Base-by-base conservation (phyloP, 1,140 invertebrate species). In the Hirudo medicinalis region DNA sequence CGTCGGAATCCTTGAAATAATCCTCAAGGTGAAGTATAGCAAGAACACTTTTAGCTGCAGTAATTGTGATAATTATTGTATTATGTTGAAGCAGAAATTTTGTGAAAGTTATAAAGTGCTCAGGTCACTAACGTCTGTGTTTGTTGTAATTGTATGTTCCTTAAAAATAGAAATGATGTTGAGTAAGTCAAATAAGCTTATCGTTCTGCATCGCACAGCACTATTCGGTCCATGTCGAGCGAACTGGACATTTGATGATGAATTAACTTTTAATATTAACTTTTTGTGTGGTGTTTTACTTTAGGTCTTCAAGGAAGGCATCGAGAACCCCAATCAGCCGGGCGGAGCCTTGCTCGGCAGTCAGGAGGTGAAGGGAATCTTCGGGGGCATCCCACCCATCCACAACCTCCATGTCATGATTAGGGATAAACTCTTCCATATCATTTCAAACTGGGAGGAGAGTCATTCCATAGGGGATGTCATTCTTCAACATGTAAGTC, bases 321-420 rank as follows among this genome's bases (percentile, higher is more conserved):
- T 97, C 74, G 94, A 97, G 83, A 87, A 90, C 75, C 87, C 88
- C 82, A 88, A 86, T 81, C 91, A 86, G 85, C 88, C 83, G 76
- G 89, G 82, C 73, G 88, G 87, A 67, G 84, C 87, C 54, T 83
- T 97, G 75, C 84, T 97, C 73, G 92, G 92, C 80, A 89, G 89
- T 75, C 92, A 91, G 36, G 93, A 97, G 86, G 85, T 92, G 36
- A 94, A 93, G 84, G 90, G 92, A 72, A 97, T 98, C 75, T 99
- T 99, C 84, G 92, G 92, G 70, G 93, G 96, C 80, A 86, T 99
- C 78, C 89, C 91, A 69, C 91, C 92, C 36, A 97, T 98, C 77
- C 91, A 91, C 79, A 89, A 94, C 77, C 88, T 94, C 55, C 94
- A 97, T 81, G 86, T 88, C 78, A 87, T 88, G 76, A 90, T 95